Base-by-base conservation (phyloP, 1,140 invertebrate genomes). In the Hestina assimilis region DNA sequence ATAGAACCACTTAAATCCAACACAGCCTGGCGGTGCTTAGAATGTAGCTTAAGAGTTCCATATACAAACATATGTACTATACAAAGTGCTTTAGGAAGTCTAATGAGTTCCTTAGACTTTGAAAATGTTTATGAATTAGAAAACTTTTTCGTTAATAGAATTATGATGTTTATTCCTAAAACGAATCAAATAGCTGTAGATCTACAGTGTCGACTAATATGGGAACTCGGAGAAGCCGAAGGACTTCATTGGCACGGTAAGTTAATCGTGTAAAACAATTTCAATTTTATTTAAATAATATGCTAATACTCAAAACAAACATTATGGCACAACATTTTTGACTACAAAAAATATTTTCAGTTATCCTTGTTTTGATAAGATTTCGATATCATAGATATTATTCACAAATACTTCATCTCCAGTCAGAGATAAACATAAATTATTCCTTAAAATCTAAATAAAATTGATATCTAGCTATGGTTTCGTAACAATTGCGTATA, bases 111-210 rank as follows among this genome's bases (percentile, higher is more conserved):
- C 12, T 69, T 89, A 21, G 64, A 89, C 38, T 78, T 87, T 33
- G 75, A 84, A 45, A 83, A 85, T 61, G 70, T 89, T 15, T 55
- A 69, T 28, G 72, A 82, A 41, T 77, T 91, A 55, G 80, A 90
- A 57, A 80, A 83, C 29, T 91, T 90, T 66, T 66, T 90, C 17
- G 50, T 83, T 7, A 59, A 80, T 23, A 84, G 87, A 55, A 66
- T 91, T 1, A 63, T 51, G 3, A 89, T 81, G 55, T 84, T 83
- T 47, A 75, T 90, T 29, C 89, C 89, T 6, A 87, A 84, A 46
- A 83, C 76, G 2, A 91, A 90, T 69, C 89, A 91, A 72, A 89
- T 91, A 14, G 76, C 85, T 33, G 61, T 90, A 7, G 90, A 91
- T 65, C 56, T 91, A 2, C 90, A 91, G 54, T 87, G 83, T 52